Percentiles rank a stretch among this genome's conserved stretches.
These are phyloP conservation scores for Pomacea canaliculata DNA, from an alignment of 2,888 invertebrate species.

Conservation along the genomic window DNA sequence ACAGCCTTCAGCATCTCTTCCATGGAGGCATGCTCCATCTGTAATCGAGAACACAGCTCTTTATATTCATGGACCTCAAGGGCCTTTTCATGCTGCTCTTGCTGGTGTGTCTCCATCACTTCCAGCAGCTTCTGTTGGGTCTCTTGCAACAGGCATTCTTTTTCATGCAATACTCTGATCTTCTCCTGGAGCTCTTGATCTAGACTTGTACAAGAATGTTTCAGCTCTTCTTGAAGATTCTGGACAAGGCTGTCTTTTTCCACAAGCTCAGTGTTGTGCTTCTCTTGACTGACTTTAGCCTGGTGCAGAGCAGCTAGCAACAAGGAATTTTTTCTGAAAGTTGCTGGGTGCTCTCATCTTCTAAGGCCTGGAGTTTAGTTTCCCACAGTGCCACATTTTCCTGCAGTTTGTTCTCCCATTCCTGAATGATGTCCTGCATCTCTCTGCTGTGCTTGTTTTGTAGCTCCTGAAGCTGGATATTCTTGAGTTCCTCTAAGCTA, in stretches of 20 bases:
- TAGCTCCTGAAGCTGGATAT: constrained; percentile 45
- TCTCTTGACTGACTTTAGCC: constrained; percentile 24
- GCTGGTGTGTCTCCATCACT: constrained; percentile 18
- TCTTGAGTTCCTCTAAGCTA: constrained; percentile 44
- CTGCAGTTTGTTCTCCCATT: constrained; percentile 42
- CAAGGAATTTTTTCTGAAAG: constrained; percentile 13
- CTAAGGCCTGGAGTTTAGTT: constrained; percentile 15
- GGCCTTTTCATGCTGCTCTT: neutral
- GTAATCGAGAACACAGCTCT: constrained; percentile 16
- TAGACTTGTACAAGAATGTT: constrained; percentile 39
- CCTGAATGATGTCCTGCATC: constrained; percentile 16
- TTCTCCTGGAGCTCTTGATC: constrained; percentile 48
- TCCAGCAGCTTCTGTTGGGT: constrained; percentile 21
- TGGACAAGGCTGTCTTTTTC: constrained; percentile 12
- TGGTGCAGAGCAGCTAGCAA: constrained; percentile 12
- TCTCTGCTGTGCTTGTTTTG: constrained; percentile 36
- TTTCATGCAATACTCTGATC: constrained; percentile 32
- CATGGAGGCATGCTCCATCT: constrained; percentile 40
- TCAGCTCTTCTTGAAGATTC: constrained; percentile 15
- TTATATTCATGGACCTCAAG: neutral
- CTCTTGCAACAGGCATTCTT: constrained; percentile 35
- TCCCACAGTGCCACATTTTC: constrained; percentile 25
- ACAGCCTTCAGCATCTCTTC: constrained; percentile 56
- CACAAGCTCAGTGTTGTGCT: constrained; percentile 19
- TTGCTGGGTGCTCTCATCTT: constrained; percentile 3